A percentile compares a stretch with the other conserved stretches of the same genome.
Evolutionary conservation across 2,888 invertebrate genomes (phyloP).

Genomic region (Cheilosia scutellata): DNA sequence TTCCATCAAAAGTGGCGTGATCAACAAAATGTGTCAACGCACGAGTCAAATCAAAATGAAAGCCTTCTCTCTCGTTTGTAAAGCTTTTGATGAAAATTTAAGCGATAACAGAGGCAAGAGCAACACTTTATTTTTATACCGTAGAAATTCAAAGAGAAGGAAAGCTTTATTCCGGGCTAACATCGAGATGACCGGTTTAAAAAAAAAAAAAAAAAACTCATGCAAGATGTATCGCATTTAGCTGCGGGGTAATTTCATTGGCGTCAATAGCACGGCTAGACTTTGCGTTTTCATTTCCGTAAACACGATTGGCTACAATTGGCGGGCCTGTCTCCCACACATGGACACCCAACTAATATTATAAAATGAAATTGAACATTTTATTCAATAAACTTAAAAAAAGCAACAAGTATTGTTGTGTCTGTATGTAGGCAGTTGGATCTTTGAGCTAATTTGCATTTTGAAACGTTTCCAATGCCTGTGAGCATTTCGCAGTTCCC

Average conservation of each 20-base stretch:
- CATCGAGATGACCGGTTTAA: conserved; percentile 36
- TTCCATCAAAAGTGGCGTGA: conserved; percentile 54
- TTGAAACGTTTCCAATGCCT: too few species aligned
- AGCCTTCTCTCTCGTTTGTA: conserved; percentile 5
- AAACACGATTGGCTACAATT: conserved; percentile 67
- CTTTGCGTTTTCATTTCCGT: conserved; percentile 62
- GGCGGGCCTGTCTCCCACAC: conserved; percentile 55
- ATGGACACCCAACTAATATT: background rate
- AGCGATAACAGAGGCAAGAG: background rate
- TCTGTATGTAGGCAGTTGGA: too few species aligned
- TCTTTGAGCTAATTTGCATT: too few species aligned
- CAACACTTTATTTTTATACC: background rate
- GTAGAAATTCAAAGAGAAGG: conserved; percentile 22
- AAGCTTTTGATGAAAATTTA: conserved; percentile 20
- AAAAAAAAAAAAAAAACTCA: conserved; percentile 4
- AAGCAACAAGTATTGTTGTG: background rate
- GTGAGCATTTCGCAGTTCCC: background rate
- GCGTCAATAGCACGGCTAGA: conserved; percentile 39
- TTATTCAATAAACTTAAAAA: background rate
- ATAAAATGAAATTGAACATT: background rate
- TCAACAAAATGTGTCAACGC: conserved; percentile 12
- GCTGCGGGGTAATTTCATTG: conserved; percentile 10
- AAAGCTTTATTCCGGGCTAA: conserved; percentile 25
- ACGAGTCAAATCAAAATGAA: conserved; percentile 9
- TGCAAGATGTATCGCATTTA: background rate